Conservation (phyloP, 1,140 invertebrate genomes). For the Ectropis grisescens region DNA sequence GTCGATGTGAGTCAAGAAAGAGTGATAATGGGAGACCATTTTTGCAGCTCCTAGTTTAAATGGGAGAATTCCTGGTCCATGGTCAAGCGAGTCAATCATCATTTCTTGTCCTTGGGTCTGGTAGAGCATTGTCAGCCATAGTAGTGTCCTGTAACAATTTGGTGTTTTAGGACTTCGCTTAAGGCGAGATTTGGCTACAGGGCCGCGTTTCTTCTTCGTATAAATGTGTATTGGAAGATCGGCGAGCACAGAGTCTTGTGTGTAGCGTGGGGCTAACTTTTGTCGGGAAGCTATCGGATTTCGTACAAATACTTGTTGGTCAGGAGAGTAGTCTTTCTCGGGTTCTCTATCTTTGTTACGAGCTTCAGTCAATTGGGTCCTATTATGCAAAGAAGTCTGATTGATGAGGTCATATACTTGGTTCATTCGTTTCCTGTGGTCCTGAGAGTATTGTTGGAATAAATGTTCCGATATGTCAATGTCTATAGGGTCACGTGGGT, state of each 20-base stretch:
- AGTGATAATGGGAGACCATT: constrained; percentile 9
- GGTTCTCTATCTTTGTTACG: constrained; percentile 8
- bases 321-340: constrained; percentile 7
- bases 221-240: constrained; percentile 16
- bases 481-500: constrained; percentile 6
- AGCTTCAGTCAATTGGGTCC: constrained; percentile 6
- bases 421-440: constrained; percentile 1
- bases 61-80: constrained; percentile 12
- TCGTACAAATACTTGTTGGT: constrained; percentile 13
- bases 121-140: constrained; percentile 3
- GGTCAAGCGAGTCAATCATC: constrained; percentile 8
- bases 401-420: constrained; percentile 9
- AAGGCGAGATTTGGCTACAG: constrained; percentile 11
- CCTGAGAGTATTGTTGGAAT: constrained; percentile 3
- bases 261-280: constrained; percentile 9
- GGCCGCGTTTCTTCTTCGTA: constrained; percentile 10
- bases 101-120: constrained; percentile 6
- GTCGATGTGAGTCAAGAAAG: constrained; percentile 7
- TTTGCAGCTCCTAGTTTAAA: constrained; percentile 7
- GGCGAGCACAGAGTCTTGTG: constrained; percentile 9
- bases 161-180: constrained; percentile 12
- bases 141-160: constrained; percentile 13
- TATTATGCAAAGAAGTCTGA: constrained; percentile 2
- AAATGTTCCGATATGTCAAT: constrained; percentile 5
- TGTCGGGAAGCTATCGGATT: constrained; percentile 10